Conservation (phyloP, 2,888 invertebrate species). For the Drosophila percnosoma region DNA sequence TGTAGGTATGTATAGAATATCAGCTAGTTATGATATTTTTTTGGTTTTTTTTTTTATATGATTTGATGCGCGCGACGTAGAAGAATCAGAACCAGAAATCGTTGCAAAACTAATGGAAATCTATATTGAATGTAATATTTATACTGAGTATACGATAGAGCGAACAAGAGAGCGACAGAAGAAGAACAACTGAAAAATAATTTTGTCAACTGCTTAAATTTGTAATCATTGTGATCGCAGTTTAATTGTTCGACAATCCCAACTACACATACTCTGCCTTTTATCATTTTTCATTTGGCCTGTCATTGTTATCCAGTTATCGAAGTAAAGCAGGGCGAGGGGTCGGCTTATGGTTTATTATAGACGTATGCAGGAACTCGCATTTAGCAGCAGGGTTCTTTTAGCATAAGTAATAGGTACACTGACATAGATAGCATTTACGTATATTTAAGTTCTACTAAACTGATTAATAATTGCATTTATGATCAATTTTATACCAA, state of each 20-base stretch:
- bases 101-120: constrained; percentile 65
- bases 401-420: constrained; percentile 55
- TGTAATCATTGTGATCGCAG: constrained; percentile 10
- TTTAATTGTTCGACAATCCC: constrained; percentile 14
- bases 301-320: constrained; percentile 10
- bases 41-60: constrained; percentile 35
- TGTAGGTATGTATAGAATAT: constrained; percentile 54
- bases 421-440: constrained; percentile 42
- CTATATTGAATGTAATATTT: constrained; percentile 68
- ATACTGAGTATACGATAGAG: constrained; percentile 66
- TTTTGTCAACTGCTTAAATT: constrained; percentile 22
- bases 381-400: constrained; percentile 50
- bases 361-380: constrained; percentile 31
- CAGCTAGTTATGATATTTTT: constrained; percentile 56
- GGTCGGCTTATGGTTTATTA: constrained; percentile 30
- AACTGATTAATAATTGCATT: constrained; percentile 34
- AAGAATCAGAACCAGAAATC: constrained; percentile 59
- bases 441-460: constrained; percentile 16
- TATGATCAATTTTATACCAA: constrained; percentile 15
- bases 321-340: constrained; percentile 38
- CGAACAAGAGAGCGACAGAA: constrained; percentile 42
- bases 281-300: background rate
- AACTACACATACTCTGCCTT: constrained; percentile 6
- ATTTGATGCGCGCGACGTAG: constrained; percentile 51
- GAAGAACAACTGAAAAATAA: constrained; percentile 24